These are phyloP conservation scores for Glossosoma conforme DNA, from an alignment of 1,140 invertebrate species.

Conservation along the genomic window DNA sequence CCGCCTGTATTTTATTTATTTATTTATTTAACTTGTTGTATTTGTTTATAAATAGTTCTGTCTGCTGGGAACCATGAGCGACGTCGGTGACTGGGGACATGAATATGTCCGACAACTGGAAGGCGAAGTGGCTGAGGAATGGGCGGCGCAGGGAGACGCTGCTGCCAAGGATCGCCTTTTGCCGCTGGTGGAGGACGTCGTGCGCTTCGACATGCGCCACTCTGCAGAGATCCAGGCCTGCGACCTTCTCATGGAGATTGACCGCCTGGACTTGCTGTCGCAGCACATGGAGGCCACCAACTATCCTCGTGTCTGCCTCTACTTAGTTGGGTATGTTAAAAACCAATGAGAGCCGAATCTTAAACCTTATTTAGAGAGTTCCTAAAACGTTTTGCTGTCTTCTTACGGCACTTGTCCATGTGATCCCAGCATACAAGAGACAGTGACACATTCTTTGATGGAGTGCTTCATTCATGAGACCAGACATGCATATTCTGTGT, in stretches of 20 bases:
- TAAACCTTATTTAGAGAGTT: too few species aligned
- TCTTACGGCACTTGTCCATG: too few species aligned
- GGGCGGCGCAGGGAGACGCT: constrained; percentile 68
- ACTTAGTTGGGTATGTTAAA: constrained; percentile 78
- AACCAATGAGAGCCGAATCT: too few species aligned
- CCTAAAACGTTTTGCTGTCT: too few species aligned
- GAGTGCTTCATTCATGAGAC: too few species aligned
- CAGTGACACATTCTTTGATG: too few species aligned
- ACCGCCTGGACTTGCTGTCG: constrained; percentile 82
- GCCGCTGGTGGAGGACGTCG: constrained; percentile 78
- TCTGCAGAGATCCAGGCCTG: constrained; percentile 99
- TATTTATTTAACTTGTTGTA: too few species aligned
- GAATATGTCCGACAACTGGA: constrained; percentile 96
- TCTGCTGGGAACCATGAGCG: constrained; percentile 66
- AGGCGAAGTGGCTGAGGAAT: constrained; percentile 91
- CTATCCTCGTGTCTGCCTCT: constrained; percentile 92
- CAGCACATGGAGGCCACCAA: constrained; percentile 91
- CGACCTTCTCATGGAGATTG: constrained; percentile 98
- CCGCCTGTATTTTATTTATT: too few species aligned
- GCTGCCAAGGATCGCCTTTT: constrained; percentile 64
- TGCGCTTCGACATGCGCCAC: constrained; percentile 97
- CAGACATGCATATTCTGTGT: too few species aligned
- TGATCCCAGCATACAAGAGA: too few species aligned
- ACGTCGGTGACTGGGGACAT: constrained; percentile 98
- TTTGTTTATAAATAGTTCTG: too few species aligned